Conservation (phyloP, 2,113 vertebrate genomes). For the Caretta caretta region DNA sequence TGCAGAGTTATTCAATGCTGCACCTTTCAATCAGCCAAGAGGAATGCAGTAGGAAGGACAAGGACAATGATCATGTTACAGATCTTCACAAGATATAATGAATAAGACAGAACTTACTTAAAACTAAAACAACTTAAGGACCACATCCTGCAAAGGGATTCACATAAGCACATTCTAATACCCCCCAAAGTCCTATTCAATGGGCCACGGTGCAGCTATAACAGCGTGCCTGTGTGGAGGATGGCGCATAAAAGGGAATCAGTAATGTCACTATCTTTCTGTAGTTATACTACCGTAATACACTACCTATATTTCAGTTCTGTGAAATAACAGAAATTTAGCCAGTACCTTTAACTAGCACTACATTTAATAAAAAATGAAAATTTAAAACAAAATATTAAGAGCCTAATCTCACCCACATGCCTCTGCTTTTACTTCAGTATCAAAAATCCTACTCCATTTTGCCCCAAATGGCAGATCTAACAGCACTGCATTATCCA, state of each 20-base stretch:
- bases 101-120: not conserved
- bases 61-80: not conserved
- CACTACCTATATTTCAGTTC: not conserved
- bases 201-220: not conserved
- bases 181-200: not conserved
- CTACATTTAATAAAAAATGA: not conserved
- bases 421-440: not conserved
- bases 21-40: not conserved
- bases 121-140: not conserved
- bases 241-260: not conserved
- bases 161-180: not conserved
- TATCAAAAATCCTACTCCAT: not conserved
- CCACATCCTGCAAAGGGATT: not conserved
- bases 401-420: not conserved
- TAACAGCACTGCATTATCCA: not conserved
- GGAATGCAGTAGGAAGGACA: not conserved
- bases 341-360: not conserved
- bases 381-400: not conserved
- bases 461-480: not conserved
- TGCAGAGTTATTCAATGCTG: not conserved
- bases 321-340: not conserved
- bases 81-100: not conserved
- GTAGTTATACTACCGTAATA: not conserved
- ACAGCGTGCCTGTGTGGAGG: accelerated
- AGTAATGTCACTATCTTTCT: not conserved